Conservation (phyloP, 2,888 invertebrate genomes). For the Cephus nigrinus region DNA sequence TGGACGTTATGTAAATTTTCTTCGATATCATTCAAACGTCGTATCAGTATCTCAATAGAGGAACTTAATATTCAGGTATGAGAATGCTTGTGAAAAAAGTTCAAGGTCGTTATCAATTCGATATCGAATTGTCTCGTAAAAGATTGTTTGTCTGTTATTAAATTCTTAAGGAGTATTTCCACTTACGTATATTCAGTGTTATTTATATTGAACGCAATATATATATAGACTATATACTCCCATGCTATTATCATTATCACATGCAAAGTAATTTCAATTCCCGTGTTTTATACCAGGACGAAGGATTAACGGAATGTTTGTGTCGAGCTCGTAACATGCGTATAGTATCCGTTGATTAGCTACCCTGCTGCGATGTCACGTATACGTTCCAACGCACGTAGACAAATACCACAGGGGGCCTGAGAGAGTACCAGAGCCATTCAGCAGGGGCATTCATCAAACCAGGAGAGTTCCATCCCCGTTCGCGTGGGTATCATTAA, state of each 20-base stretch:
- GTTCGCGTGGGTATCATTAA: background rate
- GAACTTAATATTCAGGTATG: too few species aligned
- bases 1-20: background rate
- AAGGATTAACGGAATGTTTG: background rate
- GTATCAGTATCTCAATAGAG: background rate
- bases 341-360: background rate
- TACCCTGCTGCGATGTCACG: background rate
- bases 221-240: background rate
- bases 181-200: too few species aligned
- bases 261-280: background rate
- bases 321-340: background rate
- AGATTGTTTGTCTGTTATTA: background rate
- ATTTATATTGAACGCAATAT: too few species aligned
- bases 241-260: background rate
- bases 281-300: background rate
- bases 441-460: background rate
- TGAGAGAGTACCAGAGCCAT: background rate
- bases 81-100: background rate
- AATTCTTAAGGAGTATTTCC: background rate
- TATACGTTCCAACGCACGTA: background rate
- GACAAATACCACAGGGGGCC: background rate
- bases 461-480: background rate
- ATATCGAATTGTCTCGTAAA: background rate
- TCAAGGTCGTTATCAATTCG: background rate
- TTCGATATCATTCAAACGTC: background rate